Base-by-base conservation (phyloP, 2,113 vertebrate species). In the Suncus etruscus region DNA sequence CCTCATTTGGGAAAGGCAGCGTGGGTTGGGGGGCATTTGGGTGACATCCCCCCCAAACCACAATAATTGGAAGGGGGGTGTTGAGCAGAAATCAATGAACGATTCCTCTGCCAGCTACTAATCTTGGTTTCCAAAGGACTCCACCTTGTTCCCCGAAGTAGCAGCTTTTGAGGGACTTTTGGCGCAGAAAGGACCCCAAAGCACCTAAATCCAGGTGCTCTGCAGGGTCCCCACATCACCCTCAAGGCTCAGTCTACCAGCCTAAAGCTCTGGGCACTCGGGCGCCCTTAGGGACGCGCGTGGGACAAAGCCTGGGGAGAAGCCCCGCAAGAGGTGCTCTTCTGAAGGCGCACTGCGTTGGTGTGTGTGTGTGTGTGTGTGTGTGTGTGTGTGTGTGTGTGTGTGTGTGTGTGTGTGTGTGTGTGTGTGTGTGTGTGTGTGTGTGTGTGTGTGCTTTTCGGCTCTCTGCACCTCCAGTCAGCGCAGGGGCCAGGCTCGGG, bases 301-400 rank as follows among this genome's bases (percentile, higher is more conserved):
- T 18, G 63, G 63, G 63, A 10, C 54, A 95, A 94, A 82, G 72
- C 85, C 76, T 87, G 92, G 82, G 91, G 89, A 93, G 95, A 74
- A 86, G 93, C 88, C 94, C 94, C 94, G 96, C 96, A 94, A 95
- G 95, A 96, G 39, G 95, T 96, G 92, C 94, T 94, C 94, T 87
- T 95, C 97, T 92, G 93, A 97, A 91, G 94, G 96, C 95, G 93
- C 94, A 91, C 95, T 94, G n/a, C n/a, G n/a, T n/a, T n/a, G n/a
- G n/a, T n/a, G n/a, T n/a, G n/a, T n/a, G n/a, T n/a, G n/a, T n/a
- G n/a, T n/a, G n/a, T n/a, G n/a, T n/a, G n/a, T n/a, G n/a, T n/a
- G n/a, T n/a, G n/a, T n/a, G n/a, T n/a, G n/a, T n/a, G n/a, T n/a
- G n/a, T n/a, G n/a, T n/a, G n/a, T n/a, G n/a, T n/a, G n/a, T n/a